Conservation (phyloP, 2,113 vertebrate species). For the Barnardius zonarius region DNA sequence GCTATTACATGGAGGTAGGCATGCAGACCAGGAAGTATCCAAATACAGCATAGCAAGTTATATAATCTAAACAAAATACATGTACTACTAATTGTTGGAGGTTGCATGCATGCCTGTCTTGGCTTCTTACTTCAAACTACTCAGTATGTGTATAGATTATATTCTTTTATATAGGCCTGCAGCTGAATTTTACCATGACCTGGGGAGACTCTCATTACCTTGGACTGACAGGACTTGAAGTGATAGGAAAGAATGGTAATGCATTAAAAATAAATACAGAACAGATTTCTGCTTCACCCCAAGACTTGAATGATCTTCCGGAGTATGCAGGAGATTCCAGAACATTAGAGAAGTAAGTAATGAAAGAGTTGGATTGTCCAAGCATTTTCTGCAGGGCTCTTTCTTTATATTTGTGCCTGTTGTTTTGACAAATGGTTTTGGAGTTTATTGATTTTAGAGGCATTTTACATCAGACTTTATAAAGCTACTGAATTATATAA, state of each 20-base stretch:
- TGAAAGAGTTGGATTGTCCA: neutral
- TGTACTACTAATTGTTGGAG: neutral
- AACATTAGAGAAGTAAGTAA: slow-evolving; percentile 89
- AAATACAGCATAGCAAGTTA: neutral
- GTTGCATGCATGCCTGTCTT: neutral
- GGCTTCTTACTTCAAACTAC: neutral
- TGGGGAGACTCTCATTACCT: slow-evolving; percentile 94
- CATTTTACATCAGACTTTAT: neutral
- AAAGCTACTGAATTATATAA: neutral
- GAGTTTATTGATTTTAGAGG: neutral
- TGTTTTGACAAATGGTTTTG: neutral
- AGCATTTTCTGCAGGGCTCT: neutral
- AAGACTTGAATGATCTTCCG: slow-evolving; percentile 87
- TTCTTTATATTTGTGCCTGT: neutral
- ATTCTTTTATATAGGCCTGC: slow-evolving; percentile 76
- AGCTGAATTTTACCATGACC: slow-evolving; percentile 83
- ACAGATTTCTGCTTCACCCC: slow-evolving; percentile 84
- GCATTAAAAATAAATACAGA: slow-evolving; percentile 78
- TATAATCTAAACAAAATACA: neutral
- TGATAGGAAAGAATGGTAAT: slow-evolving; percentile 86
- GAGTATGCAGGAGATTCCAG: slow-evolving; percentile 83
- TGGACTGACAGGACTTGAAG: slow-evolving; percentile 91
- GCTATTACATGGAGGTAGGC: neutral
- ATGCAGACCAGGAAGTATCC: neutral
- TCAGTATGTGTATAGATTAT: neutral